These are phyloP conservation scores for Andrena chrysosceles DNA, from an alignment of 2,888 invertebrate species.

Conservation along the genomic window DNA sequence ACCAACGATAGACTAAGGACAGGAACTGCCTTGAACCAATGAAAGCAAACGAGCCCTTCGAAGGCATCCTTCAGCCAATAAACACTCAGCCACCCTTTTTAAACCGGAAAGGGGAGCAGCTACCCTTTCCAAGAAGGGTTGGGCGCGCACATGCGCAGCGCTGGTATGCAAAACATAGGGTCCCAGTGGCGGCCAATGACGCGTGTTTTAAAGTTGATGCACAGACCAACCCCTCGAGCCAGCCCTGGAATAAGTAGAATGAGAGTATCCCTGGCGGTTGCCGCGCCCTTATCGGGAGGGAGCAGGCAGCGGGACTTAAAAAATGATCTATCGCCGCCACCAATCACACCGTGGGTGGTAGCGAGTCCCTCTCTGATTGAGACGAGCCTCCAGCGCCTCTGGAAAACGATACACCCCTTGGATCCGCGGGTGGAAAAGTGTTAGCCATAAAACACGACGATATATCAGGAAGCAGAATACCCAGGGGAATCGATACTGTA, in stretches of 20 bases:
- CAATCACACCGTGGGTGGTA: constrained; percentile 81
- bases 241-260: constrained; percentile 48
- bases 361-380: constrained; percentile 77
- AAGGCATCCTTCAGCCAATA: constrained; percentile 25
- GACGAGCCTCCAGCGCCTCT: constrained; percentile 72
- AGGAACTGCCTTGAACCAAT: constrained; percentile 7
- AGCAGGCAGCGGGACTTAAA: constrained; percentile 78
- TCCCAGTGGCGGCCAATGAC: constrained; percentile 71
- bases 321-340: constrained; percentile 82
- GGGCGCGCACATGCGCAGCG: constrained; percentile 73
- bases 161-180: constrained; percentile 76
- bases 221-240: constrained; percentile 60
- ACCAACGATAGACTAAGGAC: too few relatives aligned
- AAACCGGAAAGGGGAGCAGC: constrained; percentile 15
- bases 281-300: constrained; percentile 78
- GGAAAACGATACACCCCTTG: constrained; percentile 69
- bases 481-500: constrained; percentile 50
- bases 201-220: constrained; percentile 73
- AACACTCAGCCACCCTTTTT: constrained; percentile 25
- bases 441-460: constrained; percentile 68
- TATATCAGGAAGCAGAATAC: constrained; percentile 64
- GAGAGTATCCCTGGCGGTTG: constrained; percentile 20
- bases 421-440: constrained; percentile 67
- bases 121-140: constrained; percentile 66
- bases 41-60: constrained; percentile 2